A percentile compares a stretch with the other conserved stretches of the same genome.
Conservation (phyloP, 2,797 vertebrate species). For the Anguilla marmorata region DNA sequence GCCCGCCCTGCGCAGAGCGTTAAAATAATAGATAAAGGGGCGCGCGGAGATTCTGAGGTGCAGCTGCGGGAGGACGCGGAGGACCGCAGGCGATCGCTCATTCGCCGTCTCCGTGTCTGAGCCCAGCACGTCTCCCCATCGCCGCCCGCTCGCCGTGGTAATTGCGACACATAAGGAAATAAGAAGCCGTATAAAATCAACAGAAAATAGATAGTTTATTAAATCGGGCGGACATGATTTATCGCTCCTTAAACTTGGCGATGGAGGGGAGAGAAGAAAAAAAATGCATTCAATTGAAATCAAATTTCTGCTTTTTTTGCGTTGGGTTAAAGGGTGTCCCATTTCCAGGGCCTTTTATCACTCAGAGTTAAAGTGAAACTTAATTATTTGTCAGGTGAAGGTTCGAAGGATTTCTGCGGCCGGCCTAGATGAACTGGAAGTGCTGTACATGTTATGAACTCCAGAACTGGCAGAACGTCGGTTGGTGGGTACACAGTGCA, state of each 20-base stretch:
- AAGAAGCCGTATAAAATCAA: slow-evolving; percentile 26
- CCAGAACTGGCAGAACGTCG: neutral
- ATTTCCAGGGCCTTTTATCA: slow-evolving; percentile 14
- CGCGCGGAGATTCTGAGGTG: neutral
- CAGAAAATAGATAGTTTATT: slow-evolving; percentile 31
- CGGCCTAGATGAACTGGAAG: slow-evolving; percentile 12
- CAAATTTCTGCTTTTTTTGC: slow-evolving; percentile 1
- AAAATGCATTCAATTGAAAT: slow-evolving; percentile 22
- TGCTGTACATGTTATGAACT: neutral
- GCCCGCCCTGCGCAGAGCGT: neutral
- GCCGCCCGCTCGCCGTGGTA: neutral
- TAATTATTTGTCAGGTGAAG: slow-evolving; percentile 31
- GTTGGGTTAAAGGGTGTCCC: slow-evolving; percentile 2
- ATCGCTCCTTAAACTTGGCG: slow-evolving; percentile 33
- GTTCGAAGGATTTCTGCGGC: slow-evolving; percentile 15
- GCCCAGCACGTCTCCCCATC: slow-evolving; percentile 16
- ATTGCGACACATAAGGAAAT: slow-evolving; percentile 30
- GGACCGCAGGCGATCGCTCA: slow-evolving; percentile 11
- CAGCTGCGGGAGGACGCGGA: neutral
- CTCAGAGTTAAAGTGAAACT: slow-evolving; percentile 21
- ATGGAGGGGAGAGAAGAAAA: neutral
- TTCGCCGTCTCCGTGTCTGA: slow-evolving; percentile 4
- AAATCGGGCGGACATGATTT: slow-evolving; percentile 29
- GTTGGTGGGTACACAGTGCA: neutral
- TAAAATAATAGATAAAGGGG: slow-evolving; percentile 15